phyloP scores from a whole-genome alignment of 92 coral and sea anemone genomes.

The Siderastrea radians region DNA sequence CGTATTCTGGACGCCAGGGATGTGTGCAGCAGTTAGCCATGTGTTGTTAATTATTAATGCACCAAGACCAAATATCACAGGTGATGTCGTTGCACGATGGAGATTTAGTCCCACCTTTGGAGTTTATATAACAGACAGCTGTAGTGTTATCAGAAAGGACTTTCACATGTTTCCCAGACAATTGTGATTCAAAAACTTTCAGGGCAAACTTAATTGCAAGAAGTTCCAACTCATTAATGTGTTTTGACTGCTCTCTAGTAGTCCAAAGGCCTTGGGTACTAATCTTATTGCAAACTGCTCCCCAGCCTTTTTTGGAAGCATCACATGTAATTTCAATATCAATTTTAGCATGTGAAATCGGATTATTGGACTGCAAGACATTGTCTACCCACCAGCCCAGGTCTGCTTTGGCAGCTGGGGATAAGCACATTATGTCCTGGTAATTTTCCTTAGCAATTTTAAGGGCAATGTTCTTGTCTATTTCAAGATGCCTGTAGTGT shows the following conservation, averaged over 20 bases:
- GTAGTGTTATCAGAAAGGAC: conserved; percentile 57
- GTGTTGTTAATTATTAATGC: conserved; percentile 16
- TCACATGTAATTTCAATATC: conserved; percentile 23
- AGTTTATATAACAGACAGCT: conserved; percentile 47
- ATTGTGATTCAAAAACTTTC: conserved; percentile 27
- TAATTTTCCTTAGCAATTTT: conserved; percentile 33
- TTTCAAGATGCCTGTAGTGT: conserved; percentile 46
- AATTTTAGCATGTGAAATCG: not conserved
- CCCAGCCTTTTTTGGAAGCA: conserved; percentile 60
- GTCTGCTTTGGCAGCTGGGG: conserved; percentile 34
- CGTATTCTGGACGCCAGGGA: conserved; percentile 29
- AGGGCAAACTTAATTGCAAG: conserved; percentile 44
- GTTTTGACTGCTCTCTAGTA: not conserved
- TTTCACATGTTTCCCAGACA: conserved; percentile 30
- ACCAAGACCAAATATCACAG: conserved; percentile 38
- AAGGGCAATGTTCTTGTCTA: conserved; percentile 47
- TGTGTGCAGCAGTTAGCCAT: conserved; percentile 40
- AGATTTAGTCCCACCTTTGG: conserved; percentile 41
- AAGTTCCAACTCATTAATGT: conserved; percentile 53
- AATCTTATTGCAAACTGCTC: conserved; percentile 22
- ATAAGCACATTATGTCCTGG: conserved; percentile 20
- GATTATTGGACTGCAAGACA: not conserved
- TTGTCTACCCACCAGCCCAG: conserved; percentile 22
- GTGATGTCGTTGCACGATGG: conserved; percentile 2
- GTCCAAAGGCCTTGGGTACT: conserved; percentile 38